Base-by-base conservation (phyloP, 1,140 invertebrate species). In the Drosophila gunungcola region DNA sequence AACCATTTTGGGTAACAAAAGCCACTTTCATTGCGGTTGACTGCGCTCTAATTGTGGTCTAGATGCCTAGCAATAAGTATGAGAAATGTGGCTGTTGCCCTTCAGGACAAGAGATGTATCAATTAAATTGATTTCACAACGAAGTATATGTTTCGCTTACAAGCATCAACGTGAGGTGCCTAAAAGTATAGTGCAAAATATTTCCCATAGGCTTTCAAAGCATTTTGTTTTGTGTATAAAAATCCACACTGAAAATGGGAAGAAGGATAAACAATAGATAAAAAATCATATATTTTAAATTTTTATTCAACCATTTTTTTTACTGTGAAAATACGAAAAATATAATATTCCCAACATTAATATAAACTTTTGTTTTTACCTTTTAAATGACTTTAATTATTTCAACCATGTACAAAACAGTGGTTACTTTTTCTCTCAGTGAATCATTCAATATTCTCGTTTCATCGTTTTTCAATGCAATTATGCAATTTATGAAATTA, bases 401-500 rank as follows among this genome's bases (percentile, higher is more conserved):
- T 21, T 21, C 16, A 21, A 1, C 6, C 29, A 32, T 6, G 36
- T 9, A 36, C 36, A 9, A 11, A 36, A 9, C 36, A 36, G n/a
- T n/a, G 16, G 10, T 9, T 9, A 11, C 36, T 11, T 11, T 38
- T 38, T 10, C 3, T 21, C 13, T 13, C 42, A 10, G 13, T 43
- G 13, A 13, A 10, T 43, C 29, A 11, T n/a, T 6, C n/a, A 12
- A 12, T 29, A 21, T 34, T 10, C 4, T 3, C n/a, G 3, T n/a
- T 49, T 6, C 34, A 0, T n/a, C 21, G 63, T n/a, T 41, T 10
- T 13, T 21, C 62, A 79, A 79, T 83, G 75, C 80, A 83, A 82
- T 82, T 82, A 82, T 69, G 70, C 55, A 82, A 83, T 78, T 83
- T 83, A 75, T 83, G 60, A 75, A 78, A 83, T 83, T 83, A 78